A percentile compares a stretch with the other conserved stretches of the same genome.
phyloP scores from a whole-genome alignment of 1,140 invertebrate species.

The Bombyx mori region ASM3026992v2 NC_085119.1:15079001-15079500 shows the following conservation, averaged over 20 bases:
- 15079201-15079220: conserved; percentile 50
- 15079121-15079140: conserved; percentile 16
- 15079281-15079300: conserved; percentile 1
- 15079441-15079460: no score
- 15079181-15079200: conserved; percentile 53
- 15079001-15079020: no score
- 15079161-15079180: conserved; percentile 20
- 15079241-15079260: conserved; percentile 14
- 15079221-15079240: conserved; percentile 47
- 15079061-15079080: conserved; percentile 2
- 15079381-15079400: no score
- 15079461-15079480: no score
- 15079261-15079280: conserved; percentile 10
- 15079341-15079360: no score
- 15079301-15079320: conserved; percentile 1
- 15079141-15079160: conserved; percentile 31
- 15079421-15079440: no score
- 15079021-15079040: no score
- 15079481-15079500: no score
- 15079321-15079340: not conserved
- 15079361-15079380: no score
- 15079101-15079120: conserved; percentile 21
- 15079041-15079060: no score
- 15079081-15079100: conserved; percentile 2
- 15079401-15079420: no score